Evolutionary conservation across 2,888 invertebrate species (phyloP).

Genomic region (Andrena dorsata): DNA sequence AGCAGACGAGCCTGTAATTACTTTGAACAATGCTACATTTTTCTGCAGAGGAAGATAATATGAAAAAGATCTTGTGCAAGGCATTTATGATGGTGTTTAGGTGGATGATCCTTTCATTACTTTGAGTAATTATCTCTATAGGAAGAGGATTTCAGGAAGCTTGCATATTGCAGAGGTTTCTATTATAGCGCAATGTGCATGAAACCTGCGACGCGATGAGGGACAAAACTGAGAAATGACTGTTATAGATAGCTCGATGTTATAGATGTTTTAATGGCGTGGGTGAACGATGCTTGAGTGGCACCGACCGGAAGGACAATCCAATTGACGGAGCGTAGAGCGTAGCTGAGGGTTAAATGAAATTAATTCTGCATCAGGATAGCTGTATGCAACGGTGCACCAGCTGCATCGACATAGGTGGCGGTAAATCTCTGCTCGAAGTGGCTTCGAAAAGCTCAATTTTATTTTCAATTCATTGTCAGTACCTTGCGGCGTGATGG

Average conservation of each 20-base stretch:
- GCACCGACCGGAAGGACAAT: conserved; percentile 58
- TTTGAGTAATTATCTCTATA: no score
- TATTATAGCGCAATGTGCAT: no score
- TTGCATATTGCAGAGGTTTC: no score
- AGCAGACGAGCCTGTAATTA: no score
- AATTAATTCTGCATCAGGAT: conserved; percentile 67
- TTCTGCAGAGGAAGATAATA: no score
- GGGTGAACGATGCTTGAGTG: conserved; percentile 36
- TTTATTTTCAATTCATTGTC: conserved; percentile 12
- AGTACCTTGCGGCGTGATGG: neutral
- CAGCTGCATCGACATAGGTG: conserved; percentile 29
- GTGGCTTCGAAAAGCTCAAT: neutral
- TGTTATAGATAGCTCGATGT: conserved; percentile 23
- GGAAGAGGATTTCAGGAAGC: no score
- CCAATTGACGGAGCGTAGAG: conserved; percentile 58
- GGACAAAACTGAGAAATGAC: conserved; percentile 20
- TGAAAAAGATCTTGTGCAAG: neutral
- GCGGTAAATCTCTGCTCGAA: conserved; percentile 1
- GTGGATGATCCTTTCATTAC: no score
- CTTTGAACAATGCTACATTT: no score
- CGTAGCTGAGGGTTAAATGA: conserved; percentile 63
- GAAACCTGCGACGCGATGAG: neutral
- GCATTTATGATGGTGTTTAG: neutral
- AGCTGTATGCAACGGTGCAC: conserved; percentile 23
- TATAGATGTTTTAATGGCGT: conserved; percentile 25